Base-by-base conservation (phyloP, 1,140 invertebrate genomes). In the Bombus waltoni region DNA sequence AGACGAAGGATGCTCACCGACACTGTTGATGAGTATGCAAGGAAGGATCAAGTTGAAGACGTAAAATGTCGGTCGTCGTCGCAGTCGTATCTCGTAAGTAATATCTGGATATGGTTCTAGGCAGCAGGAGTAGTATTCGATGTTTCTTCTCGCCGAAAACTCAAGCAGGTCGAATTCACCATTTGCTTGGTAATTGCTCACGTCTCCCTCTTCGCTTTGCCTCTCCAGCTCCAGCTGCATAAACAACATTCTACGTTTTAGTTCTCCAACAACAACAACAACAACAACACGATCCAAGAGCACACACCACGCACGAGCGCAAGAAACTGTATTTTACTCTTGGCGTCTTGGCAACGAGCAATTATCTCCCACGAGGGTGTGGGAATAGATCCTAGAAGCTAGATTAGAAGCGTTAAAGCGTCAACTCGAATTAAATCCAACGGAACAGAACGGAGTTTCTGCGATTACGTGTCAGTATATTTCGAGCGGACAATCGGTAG, bases 1-100 rank as follows among this genome's bases (percentile, higher is more conserved):
- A 13, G 15, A 6, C 0, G 8, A 25, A 25, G 11, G 22, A 40
- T 22, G 73, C 91, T 96, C 95, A 98, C 97, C 97, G 75, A 98
- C 97, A 79, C 97, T 96, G 91, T 98, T 98, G 91, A 99, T 99
- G 11, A 99, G 96, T 78, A 98, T 96, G 94, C 98, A 99, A 0
- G 98, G 98, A 62, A 98, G 96, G 74, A 98, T 98, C 83, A 98
- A 96, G 93, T 98, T 98, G 95, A 98, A 98, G 18, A 99, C 97
- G 94, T 98, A 99, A 94, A 98, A 99, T 96, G 98, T 96, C 0
- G 98, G 98, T 88, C 98, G 95, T 85, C 98, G 94, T 81, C 97
- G 94, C 53, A 98, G 94, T 79, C 97, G 96, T 88, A 97, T 97
- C 89, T 96, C 96, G 94, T 97, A 98, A 9, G 97, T 97, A 87